Conservation (phyloP, 2,797 vertebrate genomes). For the Gambusia yucatana region DNA sequence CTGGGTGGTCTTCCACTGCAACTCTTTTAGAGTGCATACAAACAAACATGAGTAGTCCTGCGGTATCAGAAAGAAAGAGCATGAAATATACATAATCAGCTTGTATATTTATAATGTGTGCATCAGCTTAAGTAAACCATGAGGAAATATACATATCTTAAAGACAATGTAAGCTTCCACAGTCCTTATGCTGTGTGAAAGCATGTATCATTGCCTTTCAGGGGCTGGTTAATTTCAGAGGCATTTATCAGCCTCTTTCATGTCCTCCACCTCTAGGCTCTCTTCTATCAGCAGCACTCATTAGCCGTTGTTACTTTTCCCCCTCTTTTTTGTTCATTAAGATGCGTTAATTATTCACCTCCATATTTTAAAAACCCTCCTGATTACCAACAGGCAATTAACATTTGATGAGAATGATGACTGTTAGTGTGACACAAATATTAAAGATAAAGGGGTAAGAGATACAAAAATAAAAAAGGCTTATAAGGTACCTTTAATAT, state of each 20-base stretch:
- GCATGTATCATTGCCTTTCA: conserved; percentile 54
- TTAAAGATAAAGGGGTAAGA: conserved; percentile 49
- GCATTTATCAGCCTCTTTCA: conserved; percentile 81
- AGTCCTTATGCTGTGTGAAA: conserved; percentile 37
- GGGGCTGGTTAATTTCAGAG: conserved; percentile 73
- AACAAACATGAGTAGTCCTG: conserved; percentile 36
- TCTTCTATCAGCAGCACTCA: conserved; percentile 75
- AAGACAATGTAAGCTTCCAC: conserved; percentile 32
- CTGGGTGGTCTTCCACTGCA: conserved; percentile 79
- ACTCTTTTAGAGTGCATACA: conserved; percentile 25
- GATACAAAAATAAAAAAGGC: conserved; percentile 1
- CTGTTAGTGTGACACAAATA: conserved; percentile 65
- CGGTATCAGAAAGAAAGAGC: conserved; percentile 2
- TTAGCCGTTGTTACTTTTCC: conserved; percentile 75
- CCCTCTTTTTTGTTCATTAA: conserved; percentile 82
- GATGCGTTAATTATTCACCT: conserved; percentile 84
- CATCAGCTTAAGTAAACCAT: not conserved
- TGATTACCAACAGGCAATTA: conserved; percentile 80
- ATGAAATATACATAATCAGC: not conserved
- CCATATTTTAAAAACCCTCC: conserved; percentile 75
- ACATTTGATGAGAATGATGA: conserved; percentile 74
- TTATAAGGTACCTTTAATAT: conserved; percentile 47
- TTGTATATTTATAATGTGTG: conserved; percentile 6
- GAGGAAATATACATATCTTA: conserved; percentile 8
- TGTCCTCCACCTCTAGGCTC: conserved; percentile 75